Evolutionary conservation across 2,797 vertebrate genomes (phyloP), one percentile per base, ranked within the genome.

Genomic region (Poeciliopsis gracilis): DNA sequence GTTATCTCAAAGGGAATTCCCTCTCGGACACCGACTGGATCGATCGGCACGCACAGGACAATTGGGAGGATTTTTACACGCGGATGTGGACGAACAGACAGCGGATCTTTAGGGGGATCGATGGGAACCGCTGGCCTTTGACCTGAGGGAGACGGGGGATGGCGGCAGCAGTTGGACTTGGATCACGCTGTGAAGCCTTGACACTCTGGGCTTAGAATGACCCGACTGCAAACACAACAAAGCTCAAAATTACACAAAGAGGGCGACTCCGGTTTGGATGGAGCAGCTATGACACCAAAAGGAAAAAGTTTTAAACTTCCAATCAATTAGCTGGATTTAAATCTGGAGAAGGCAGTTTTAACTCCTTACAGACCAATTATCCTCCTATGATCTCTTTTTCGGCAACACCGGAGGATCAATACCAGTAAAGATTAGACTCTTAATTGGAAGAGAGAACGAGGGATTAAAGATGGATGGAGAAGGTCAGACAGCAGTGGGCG

Each of bases 61-160:
- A 93, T 91, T 89, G 90, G 77, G 87, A 76, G 87, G 87, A 90
- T 89, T 91, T 69, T 85, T 90, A 72, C 25, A 43, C 89, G 88
- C 92, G 91, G 85, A 88, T 89, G 91, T 91, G 93, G 92, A 85
- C 78, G 88, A 78, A 77, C 80, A 49, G 85, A 80, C 78, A 82
- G 88, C 82, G 82, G 90, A 84, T 90, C 88, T 76, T 88, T 51
- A 80, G 69, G 82, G 76, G 89, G 88, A 95, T 96, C 95, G 92
- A 96, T 96, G 74, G 72, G 92, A 86, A 91, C 71, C 77, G 76
- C 87, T 94, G 94, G 89, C 95, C 95, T 95, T 93, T 96, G 96
- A 96, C 96, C 96, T 89, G 63, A 69, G 86, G 77, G 90, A 87
- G 87, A 85, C 80, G 69, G 86, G 86, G 63, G 88, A 82, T 87